These are phyloP conservation scores for Lutraria lutraria DNA, from an alignment of 2,888 invertebrate genomes.

Conservation along the genomic window DNA sequence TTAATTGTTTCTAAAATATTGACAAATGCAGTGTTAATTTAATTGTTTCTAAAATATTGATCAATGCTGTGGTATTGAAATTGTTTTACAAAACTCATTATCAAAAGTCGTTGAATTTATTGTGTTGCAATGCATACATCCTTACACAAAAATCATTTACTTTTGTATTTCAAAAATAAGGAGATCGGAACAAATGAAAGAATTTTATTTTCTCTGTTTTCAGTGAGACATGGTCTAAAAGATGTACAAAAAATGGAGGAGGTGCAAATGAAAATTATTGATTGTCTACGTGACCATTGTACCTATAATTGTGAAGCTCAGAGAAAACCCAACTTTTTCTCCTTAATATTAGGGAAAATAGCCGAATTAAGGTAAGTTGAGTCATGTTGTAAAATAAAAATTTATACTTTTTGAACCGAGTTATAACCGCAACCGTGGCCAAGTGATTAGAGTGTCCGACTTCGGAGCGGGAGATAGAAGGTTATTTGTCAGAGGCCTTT, in stretches of 20 bases:
- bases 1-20: not conserved
- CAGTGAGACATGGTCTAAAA: slow-evolving; percentile 96
- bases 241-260: slow-evolving; percentile 97
- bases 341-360: slow-evolving; percentile 95
- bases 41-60: not conserved
- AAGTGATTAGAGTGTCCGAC: too few relatives aligned
- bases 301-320: slow-evolving; percentile 96
- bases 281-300: slow-evolving; percentile 97
- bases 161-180: not conserved
- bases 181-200: not conserved
- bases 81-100: not conserved
- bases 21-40: not conserved
- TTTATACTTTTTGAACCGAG: too few relatives aligned
- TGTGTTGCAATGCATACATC: not conserved
- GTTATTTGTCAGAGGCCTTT: too few relatives aligned
- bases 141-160: not conserved
- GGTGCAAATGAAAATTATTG: slow-evolving; percentile 98
- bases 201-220: slow-evolving; percentile 68
- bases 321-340: slow-evolving; percentile 97
- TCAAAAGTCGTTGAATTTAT: not conserved
- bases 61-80: not conserved
- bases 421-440: not conserved
- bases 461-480: too few relatives aligned
- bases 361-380: slow-evolving; percentile 91
- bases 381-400: not conserved